Conservation (phyloP, 53 echinoderm and acorn worm species). For the Arbacia lixula region DNA sequence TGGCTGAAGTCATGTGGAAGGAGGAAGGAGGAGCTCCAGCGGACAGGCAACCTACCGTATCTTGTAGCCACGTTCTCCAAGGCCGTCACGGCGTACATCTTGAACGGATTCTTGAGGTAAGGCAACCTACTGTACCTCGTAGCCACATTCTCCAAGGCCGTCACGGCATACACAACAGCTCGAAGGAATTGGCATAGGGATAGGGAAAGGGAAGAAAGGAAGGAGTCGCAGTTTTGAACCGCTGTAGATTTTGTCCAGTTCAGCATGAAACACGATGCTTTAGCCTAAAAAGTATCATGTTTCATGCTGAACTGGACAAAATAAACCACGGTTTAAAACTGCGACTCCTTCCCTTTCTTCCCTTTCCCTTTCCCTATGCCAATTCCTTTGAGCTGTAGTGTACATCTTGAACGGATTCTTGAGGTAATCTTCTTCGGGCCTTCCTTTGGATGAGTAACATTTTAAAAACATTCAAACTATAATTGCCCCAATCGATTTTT, state of each 20-base stretch:
- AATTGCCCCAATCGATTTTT: too few species aligned
- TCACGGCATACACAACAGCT: slow-evolving; percentile 32
- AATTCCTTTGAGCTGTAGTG: too few species aligned
- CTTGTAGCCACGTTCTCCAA: slow-evolving; percentile 40
- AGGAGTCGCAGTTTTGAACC: not conserved
- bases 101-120: slow-evolving; percentile 36
- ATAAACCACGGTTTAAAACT: too few species aligned
- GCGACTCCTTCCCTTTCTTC: too few species aligned
- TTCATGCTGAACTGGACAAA: too few species aligned
- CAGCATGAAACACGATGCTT: too few species aligned
- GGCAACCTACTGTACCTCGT: slow-evolving; percentile 2
- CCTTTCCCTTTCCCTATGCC: too few species aligned
- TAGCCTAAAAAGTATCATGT: too few species aligned
- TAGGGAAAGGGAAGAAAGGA: not conserved
- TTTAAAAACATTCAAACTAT: too few species aligned
- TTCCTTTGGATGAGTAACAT: too few species aligned
- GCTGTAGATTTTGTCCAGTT: not conserved
- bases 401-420: too few species aligned
- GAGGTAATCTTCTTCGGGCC: too few species aligned
- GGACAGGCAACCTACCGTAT: slow-evolving; percentile 20
- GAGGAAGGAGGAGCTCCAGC: not conserved
- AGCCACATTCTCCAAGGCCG: slow-evolving; percentile 32
- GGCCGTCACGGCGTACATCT: slow-evolving; percentile 29
- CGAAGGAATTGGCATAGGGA: not conserved
- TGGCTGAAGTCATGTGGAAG: slow-evolving; percentile 32